Percentiles rank a stretch among this genome's conserved stretches.
phyloP scores from a whole-genome alignment of 1,140 invertebrate species.

The Drosophila sechellia region DNA sequence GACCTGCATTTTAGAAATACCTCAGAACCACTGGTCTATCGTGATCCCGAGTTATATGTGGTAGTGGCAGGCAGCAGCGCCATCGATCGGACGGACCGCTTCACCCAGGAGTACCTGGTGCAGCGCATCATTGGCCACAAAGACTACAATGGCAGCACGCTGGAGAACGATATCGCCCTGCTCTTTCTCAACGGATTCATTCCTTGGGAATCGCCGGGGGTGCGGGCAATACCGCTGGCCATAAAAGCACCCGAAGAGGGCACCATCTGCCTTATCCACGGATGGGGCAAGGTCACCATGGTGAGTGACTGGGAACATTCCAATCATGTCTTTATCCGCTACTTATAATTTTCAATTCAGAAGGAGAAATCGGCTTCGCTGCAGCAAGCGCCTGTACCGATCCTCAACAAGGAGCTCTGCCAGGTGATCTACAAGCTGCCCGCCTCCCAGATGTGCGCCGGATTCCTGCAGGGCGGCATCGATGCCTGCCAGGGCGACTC shows the following conservation, averaged over 20 bases:
- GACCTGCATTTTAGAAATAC: slow-evolving; percentile 12
- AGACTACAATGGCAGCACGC: slow-evolving; percentile 7
- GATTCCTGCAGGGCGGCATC: slow-evolving; percentile 55
- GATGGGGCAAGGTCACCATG: slow-evolving; percentile 46
- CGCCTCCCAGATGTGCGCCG: slow-evolving; percentile 62
- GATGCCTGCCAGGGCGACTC: slow-evolving; percentile 85
- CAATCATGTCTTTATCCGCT: not conserved
- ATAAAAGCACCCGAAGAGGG: not conserved
- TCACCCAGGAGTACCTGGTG: slow-evolving; percentile 35
- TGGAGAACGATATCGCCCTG: slow-evolving; percentile 63
- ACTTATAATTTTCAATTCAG: not conserved
- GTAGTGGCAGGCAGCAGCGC: slow-evolving; percentile 45
- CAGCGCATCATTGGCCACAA: slow-evolving; percentile 44
- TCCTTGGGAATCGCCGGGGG: slow-evolving; percentile 1
- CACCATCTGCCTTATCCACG: slow-evolving; percentile 51
- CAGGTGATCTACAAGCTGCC: slow-evolving; percentile 42
- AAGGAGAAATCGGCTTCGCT: slow-evolving; percentile 9
- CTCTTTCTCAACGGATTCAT: slow-evolving; percentile 51
- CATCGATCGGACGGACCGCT: not conserved
- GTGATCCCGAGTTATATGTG: slow-evolving; percentile 15
- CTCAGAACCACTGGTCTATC: not conserved
- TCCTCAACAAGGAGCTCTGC: slow-evolving; percentile 34
- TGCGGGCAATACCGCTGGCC: slow-evolving; percentile 11
- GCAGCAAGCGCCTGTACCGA: slow-evolving; percentile 46
- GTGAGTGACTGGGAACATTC: slow-evolving; percentile 3